phyloP scores from a whole-genome alignment of 2,888 invertebrate species.

The Ophion ellenae region DNA sequence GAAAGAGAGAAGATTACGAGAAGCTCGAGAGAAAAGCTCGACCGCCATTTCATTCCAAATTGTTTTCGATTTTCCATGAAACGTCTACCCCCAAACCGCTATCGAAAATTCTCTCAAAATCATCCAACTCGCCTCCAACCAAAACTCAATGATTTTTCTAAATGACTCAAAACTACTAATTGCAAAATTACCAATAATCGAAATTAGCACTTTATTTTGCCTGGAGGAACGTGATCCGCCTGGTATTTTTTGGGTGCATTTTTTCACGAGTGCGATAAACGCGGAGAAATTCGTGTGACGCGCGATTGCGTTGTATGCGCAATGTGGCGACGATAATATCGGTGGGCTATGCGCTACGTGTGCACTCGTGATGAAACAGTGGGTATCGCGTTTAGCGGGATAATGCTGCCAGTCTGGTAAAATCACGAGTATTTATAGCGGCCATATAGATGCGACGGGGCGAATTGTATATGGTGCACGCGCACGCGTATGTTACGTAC shows the following conservation, averaged over 20 bases:
- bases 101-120: slow-evolving; percentile 1
- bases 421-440: slow-evolving; percentile 59
- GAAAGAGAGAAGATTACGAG: not conserved
- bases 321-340: not conserved
- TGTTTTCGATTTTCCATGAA: slow-evolving; percentile 32
- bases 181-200: not conserved
- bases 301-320: not conserved
- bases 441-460: slow-evolving; percentile 6
- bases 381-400: slow-evolving; percentile 49
- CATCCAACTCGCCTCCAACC: not conserved
- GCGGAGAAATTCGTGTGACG: not conserved
- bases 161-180: not conserved
- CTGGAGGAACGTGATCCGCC: not conserved
- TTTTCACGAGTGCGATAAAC: not conserved
- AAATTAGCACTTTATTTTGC: not conserved
- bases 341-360: slow-evolving; percentile 9
- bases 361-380: slow-evolving; percentile 5
- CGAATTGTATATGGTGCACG: not conserved
- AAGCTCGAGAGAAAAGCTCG: not conserved
- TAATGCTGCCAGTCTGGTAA: slow-evolving; percentile 52
- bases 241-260: not conserved
- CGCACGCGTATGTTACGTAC: no score
- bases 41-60: slow-evolving; percentile 25
- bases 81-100: not conserved
- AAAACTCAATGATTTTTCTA: not conserved